Percentiles rank a stretch among this genome's conserved stretches.
Conservation (phyloP, 2,888 invertebrate species). For the Rhaphigaster nebulosa region DNA sequence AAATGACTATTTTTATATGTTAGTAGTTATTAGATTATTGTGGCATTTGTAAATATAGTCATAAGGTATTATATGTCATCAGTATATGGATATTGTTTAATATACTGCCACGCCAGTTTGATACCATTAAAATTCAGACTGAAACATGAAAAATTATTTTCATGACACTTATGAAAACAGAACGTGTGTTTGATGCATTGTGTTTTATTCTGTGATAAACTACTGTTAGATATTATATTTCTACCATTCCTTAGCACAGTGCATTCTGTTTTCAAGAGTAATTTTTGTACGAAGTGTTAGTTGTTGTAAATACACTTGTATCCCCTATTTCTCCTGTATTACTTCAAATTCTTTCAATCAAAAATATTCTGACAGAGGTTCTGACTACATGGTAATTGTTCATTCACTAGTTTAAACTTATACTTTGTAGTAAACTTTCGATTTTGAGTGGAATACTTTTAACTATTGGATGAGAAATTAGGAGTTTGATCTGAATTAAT, state of each 20-base stretch:
- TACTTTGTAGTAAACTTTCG: background rate
- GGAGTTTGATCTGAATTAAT: background rate
- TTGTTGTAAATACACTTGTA: constrained; percentile 3
- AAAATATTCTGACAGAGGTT: background rate
- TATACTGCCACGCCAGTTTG: background rate
- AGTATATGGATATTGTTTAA: background rate
- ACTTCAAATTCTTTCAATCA: background rate
- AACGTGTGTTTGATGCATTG: constrained; percentile 24
- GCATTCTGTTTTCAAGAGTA: constrained; percentile 17
- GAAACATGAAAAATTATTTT: constrained; percentile 18
- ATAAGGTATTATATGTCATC: background rate
- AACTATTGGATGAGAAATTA: background rate
- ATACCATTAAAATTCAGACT: constrained; percentile 33
- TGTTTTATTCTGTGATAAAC: constrained; percentile 47
- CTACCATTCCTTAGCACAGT: constrained; percentile 26
- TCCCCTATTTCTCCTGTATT: background rate
- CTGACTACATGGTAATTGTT: background rate
- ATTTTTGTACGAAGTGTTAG: background rate
- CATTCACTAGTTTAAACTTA: background rate
- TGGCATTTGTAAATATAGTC: constrained; percentile 37
- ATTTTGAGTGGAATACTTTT: background rate
- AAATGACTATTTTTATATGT: constrained; percentile 16
- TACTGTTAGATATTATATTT: constrained; percentile 40
- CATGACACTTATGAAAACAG: constrained; percentile 24
- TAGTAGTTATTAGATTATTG: background rate